Conservation (phyloP, 2,113 vertebrate species). For the Leucopsar rothschildi region DNA sequence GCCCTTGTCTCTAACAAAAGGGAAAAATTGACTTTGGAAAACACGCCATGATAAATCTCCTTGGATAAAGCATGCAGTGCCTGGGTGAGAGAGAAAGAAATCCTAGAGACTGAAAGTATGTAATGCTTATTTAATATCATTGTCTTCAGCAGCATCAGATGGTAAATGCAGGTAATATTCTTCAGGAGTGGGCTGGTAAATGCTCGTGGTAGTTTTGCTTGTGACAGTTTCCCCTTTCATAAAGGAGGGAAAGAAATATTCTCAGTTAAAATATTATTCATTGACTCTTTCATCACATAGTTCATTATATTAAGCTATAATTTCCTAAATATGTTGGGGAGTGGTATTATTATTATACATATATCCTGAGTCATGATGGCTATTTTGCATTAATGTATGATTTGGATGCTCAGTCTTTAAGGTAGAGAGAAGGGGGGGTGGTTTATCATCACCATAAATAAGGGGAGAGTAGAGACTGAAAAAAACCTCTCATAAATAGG, state of each 20-base stretch:
- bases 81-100: neutral
- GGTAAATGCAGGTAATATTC: neutral
- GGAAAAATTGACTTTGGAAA: neutral
- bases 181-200: neutral
- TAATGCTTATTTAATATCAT: neutral
- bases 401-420: neutral
- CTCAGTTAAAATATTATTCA: neutral
- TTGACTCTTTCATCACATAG: neutral
- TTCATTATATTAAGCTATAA: conserved; percentile 14
- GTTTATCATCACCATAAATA: neutral
- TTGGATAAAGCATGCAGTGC: neutral
- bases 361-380: neutral
- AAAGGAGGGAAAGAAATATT: neutral
- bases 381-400: neutral
- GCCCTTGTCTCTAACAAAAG: conserved; percentile 37
- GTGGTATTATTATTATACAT: neutral
- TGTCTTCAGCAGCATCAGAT: neutral
- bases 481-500: neutral
- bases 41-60: neutral
- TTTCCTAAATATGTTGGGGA: neutral
- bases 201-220: neutral
- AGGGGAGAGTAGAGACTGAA: neutral
- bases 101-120: neutral
- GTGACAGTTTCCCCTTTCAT: neutral
- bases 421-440: neutral